phyloP scores from a whole-genome alignment of 2,888 invertebrate species.

The Tanytarsus gracilentus region DNA sequence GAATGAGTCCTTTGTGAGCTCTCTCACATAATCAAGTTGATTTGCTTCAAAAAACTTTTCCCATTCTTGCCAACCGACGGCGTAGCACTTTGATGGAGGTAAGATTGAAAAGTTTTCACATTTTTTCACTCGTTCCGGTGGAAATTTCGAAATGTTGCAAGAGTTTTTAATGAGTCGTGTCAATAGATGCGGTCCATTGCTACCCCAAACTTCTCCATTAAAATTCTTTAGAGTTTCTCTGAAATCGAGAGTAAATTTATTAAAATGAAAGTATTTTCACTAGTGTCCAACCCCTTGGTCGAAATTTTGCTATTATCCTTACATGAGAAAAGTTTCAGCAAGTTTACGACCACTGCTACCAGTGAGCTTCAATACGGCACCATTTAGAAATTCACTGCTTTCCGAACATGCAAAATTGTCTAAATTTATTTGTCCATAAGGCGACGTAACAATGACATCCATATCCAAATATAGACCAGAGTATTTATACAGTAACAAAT shows the following conservation, averaged over 20 bases:
- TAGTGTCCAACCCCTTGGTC: too few relatives aligned
- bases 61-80: background rate
- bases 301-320: too few relatives aligned
- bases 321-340: background rate
- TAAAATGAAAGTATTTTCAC: background rate
- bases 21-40: background rate
- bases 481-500: constrained; percentile 3
- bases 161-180: background rate
- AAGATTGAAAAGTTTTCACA: background rate
- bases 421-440: background rate
- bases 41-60: background rate
- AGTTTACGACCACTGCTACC: background rate
- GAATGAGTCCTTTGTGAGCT: background rate
- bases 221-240: background rate
- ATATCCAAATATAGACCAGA: constrained; percentile 2
- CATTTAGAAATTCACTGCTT: background rate
- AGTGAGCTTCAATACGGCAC: background rate
- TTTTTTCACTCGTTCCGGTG: background rate
- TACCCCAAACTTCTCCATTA: background rate
- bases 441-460: constrained; percentile 7
- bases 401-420: constrained; percentile 5
- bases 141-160: background rate
- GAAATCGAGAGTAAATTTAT: background rate
- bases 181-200: background rate
- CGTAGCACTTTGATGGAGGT: background rate